Percentiles rank a stretch among this genome's conserved stretches.
Conservation (phyloP, 2,888 invertebrate genomes). For the Lissocephala sabroskyi region DNA sequence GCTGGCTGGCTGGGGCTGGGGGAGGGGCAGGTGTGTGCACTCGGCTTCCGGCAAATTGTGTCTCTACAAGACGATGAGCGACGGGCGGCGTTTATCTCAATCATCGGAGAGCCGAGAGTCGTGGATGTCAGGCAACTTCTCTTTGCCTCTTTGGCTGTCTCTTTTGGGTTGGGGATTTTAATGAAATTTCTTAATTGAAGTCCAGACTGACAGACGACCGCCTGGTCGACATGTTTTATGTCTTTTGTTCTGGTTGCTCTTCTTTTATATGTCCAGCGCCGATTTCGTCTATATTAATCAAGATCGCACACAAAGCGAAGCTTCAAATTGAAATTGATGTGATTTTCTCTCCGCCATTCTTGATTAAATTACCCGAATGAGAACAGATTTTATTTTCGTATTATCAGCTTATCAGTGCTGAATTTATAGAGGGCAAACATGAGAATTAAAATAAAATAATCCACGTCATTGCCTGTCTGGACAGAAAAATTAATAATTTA, state of each 20-base stretch:
- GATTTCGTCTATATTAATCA: constrained; percentile 64
- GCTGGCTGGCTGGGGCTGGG: no score
- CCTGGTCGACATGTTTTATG: constrained; percentile 31
- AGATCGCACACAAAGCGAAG: no score
- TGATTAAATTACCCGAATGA: constrained; percentile 38
- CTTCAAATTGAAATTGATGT: constrained; percentile 6
- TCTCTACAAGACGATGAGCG: no score
- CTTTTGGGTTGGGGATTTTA: constrained; percentile 26
- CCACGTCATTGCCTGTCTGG: no score
- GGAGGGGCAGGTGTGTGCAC: constrained; percentile 20
- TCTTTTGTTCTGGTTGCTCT: constrained; percentile 13
- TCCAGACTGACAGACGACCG: constrained; percentile 29
- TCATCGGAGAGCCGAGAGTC: constrained; percentile 51
- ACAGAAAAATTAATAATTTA: no score
- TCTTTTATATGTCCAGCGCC: constrained; percentile 17
- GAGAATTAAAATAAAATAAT: no score
- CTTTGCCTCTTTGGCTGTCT: constrained; percentile 1
- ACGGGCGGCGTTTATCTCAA: constrained; percentile 49
- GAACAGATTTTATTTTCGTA: constrained; percentile 19
- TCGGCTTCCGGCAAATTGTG: constrained; percentile 52
- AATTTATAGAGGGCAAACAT: no score
- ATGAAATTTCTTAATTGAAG: constrained; percentile 64
- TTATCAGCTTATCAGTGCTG: no score
- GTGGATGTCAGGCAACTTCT: constrained; percentile 34
- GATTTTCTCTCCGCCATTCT: constrained; percentile 10